Percentiles rank a stretch among this genome's conserved stretches.
These are phyloP conservation scores for Callyntrura guangdongensis DNA, from an alignment of 2,888 invertebrate genomes.

Conservation along the genomic window DNA sequence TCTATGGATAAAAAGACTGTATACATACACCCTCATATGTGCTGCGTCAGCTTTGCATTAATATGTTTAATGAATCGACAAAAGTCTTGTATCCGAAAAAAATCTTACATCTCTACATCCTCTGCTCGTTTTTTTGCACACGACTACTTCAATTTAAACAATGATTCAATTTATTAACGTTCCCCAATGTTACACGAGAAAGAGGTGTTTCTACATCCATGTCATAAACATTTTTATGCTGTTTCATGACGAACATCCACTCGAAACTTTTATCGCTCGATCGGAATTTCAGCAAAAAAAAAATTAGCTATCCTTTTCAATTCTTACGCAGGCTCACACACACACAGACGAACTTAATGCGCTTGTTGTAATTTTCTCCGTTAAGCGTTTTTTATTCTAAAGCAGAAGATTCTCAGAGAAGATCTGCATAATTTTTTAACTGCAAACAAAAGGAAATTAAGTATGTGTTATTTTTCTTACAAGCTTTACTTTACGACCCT, in stretches of 20 bases:
- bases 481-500: conserved; percentile 48
- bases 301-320: conserved; percentile 12
- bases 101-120: conserved; percentile 55
- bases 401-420: conserved; percentile 30
- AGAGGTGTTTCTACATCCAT: conserved; percentile 63
- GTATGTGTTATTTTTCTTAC: conserved; percentile 55
- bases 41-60: background rate
- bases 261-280: conserved; percentile 72
- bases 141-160: conserved; percentile 52
- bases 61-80: background rate
- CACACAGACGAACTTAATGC: background rate
- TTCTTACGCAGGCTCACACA: background rate
- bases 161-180: conserved; percentile 74
- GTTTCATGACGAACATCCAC: conserved; percentile 71
- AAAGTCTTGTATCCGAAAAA: conserved; percentile 12
- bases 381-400: conserved; percentile 14
- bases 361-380: conserved; percentile 25
- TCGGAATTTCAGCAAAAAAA: conserved; percentile 74
- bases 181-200: conserved; percentile 41
- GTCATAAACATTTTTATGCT: conserved; percentile 71
- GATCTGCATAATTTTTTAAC: conserved; percentile 35
- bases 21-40: background rate
- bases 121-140: background rate
- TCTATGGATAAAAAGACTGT: background rate
- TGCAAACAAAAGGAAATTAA: conserved; percentile 63